These are phyloP conservation scores for Bombylius major DNA, from an alignment of 2,888 invertebrate genomes.

Conservation along the genomic window DNA sequence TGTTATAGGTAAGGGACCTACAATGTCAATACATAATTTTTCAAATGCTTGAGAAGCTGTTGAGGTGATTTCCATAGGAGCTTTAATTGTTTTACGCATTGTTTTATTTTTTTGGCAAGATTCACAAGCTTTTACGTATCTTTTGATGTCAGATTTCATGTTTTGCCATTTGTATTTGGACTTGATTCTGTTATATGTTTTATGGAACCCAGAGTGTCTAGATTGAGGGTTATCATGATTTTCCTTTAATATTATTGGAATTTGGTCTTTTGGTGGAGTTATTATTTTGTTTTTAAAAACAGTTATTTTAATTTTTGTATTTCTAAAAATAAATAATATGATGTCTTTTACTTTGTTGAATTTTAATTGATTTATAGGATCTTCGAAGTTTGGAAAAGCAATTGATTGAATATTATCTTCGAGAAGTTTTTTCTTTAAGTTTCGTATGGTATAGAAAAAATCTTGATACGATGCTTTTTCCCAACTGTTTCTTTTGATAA, in stretches of 20 bases:
- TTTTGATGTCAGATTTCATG: constrained; percentile 24
- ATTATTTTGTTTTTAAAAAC: neutral
- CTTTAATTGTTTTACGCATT: constrained; percentile 12
- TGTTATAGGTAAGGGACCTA: constrained; percentile 21
- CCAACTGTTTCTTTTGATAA: constrained; percentile 4
- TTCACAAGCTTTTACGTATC: constrained; percentile 21
- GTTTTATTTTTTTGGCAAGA: constrained; percentile 23
- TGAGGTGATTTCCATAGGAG: constrained; percentile 25
- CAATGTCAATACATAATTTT: constrained; percentile 21
- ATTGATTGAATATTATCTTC: neutral
- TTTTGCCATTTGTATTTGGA: constrained; percentile 21
- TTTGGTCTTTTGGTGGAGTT: neutral
- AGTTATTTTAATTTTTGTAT: constrained; percentile 3
- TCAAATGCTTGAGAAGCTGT: constrained; percentile 22
- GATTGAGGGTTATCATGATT: constrained; percentile 6
- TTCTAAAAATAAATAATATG: neutral
- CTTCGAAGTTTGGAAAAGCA: neutral
- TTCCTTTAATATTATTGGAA: constrained; percentile 9
- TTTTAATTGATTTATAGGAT: constrained; percentile 2
- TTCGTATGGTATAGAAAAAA: neutral
- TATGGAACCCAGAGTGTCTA: constrained; percentile 9
- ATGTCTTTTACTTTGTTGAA: constrained; percentile 3
- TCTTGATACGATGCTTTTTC: neutral
- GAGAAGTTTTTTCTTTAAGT: neutral
- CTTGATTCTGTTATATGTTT: constrained; percentile 16